These are phyloP conservation scores for Syngnathus rostellatus DNA, from an alignment of 2,797 vertebrate genomes.

Conservation along the genomic window DNA sequence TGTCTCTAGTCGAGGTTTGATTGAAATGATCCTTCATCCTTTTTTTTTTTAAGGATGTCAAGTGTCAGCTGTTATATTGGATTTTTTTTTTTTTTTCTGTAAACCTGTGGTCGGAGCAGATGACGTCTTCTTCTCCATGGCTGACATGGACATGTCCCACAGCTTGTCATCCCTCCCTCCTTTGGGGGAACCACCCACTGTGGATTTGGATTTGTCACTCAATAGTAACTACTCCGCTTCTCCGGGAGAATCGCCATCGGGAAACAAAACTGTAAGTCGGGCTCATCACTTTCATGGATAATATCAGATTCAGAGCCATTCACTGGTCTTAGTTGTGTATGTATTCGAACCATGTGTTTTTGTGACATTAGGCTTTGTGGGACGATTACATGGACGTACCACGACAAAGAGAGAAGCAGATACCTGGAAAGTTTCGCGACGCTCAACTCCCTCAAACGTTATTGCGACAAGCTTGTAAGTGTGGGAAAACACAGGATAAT, in stretches of 20 bases:
- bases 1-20: constrained; percentile 85
- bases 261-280: constrained; percentile 73
- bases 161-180: constrained; percentile 94
- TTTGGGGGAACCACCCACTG: constrained; percentile 89
- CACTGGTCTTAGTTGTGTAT: not conserved
- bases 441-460: constrained; percentile 67
- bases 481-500: not conserved
- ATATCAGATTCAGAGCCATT: not conserved
- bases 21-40: not conserved
- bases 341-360: constrained; percentile 12
- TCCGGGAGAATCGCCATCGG: constrained; percentile 84
- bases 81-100: constrained; percentile 8
- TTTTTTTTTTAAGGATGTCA: not conserved
- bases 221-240: constrained; percentile 89
- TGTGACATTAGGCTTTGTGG: constrained; percentile 71
- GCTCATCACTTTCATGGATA: not conserved
- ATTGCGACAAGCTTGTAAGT: constrained; percentile 80
- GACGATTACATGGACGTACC: constrained; percentile 84
- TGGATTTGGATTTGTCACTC: constrained; percentile 92
- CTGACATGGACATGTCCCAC: constrained; percentile 98
- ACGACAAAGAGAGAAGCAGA: constrained; percentile 75
- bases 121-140: constrained; percentile 99
- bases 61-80: constrained; percentile 9
- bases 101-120: constrained; percentile 66
- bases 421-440: constrained; percentile 59